Evolutionary conservation across 2,888 invertebrate genomes (phyloP), one percentile per base, ranked within the genome.

Genomic region (Mimachlamys varia): DNA sequence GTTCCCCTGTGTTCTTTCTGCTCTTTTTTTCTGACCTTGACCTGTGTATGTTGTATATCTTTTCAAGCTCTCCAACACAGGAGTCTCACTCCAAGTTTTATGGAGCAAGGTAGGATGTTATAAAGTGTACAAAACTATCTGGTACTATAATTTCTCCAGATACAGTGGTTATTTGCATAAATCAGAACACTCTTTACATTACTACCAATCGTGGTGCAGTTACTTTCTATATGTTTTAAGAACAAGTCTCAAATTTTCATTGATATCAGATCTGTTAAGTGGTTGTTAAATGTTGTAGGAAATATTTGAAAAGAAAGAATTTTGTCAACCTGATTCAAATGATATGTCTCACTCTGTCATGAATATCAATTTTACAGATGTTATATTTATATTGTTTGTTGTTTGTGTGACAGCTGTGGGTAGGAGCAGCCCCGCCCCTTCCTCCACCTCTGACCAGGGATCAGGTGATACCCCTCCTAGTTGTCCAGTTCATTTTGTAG

Each of bases 341-440:
- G 44, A 44, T 44, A 5, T 44, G 7, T 44, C 44, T 44, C 44
- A 44, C 44, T 44, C 44, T 7, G 44, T 5, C 44, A 44, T n/a
- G n/a, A n/a, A n/a, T n/a, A n/a, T n/a, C n/a, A n/a, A n/a, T n/a
- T n/a, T n/a, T 58, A 58, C 22, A 58, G 58, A 58, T 58, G 10
- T 88, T 7, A 88, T 33, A 88, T 49, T 19, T 27, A 50, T 49
- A 62, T 10, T 91, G 53, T 91, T 53, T 89, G 55, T 90, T 90
- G 91, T 92, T 90, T 87, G 87, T 27, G 87, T 89, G 91, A 88
- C 91, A 90, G 92, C 92, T 88, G 90, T 91, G 88, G 93, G 93
- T 15, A 90, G 92, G 38, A 91, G 91, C 76, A 93, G 94, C 89
- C 94, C 93, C 27, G 90, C 93, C 44, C 90, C 92, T 62, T 91